Evolutionary conservation across 2,113 vertebrate species (phyloP).

Genomic region (Grus americana): DNA sequence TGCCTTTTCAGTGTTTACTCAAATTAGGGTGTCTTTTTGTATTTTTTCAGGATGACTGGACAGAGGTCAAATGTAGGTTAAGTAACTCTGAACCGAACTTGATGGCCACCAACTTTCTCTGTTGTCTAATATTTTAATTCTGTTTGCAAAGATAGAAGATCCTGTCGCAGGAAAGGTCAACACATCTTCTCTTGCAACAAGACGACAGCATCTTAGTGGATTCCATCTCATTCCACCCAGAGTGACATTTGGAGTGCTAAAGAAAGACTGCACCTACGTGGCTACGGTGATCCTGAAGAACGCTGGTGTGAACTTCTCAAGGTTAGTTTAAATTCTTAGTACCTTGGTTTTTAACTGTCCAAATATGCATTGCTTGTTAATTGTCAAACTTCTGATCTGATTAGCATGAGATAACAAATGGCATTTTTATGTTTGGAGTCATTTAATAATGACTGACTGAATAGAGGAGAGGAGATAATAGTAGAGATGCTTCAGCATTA

Average conservation of each 20-base stretch:
- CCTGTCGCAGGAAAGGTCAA: slow-evolving; percentile 77
- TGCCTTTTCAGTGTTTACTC: background rate
- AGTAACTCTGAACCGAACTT: background rate
- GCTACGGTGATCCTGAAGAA: slow-evolving; percentile 82
- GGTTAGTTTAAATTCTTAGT: slow-evolving; percentile 70
- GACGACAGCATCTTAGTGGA: background rate
- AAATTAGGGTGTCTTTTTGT: background rate
- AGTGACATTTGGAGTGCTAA: slow-evolving; percentile 80
- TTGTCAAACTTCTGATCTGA: background rate
- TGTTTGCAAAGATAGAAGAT: slow-evolving; percentile 71
- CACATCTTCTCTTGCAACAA: slow-evolving; percentile 71
- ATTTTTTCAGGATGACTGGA: background rate
- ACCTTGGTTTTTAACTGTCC: background rate
- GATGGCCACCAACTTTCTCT: background rate
- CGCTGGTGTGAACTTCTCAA: slow-evolving; percentile 84
- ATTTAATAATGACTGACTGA: background rate
- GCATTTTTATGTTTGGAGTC: background rate
- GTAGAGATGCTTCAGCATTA: background rate
- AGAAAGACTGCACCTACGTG: slow-evolving; percentile 77
- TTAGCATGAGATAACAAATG: background rate
- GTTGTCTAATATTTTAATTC: background rate
- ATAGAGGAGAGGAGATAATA: background rate
- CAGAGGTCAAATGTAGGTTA: background rate
- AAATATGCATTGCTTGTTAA: background rate
- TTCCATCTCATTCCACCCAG: slow-evolving; percentile 82